Percentiles rank a stretch among this genome's conserved stretches.
Conservation (phyloP, 2,888 invertebrate genomes). For the Apamea sordens region DNA sequence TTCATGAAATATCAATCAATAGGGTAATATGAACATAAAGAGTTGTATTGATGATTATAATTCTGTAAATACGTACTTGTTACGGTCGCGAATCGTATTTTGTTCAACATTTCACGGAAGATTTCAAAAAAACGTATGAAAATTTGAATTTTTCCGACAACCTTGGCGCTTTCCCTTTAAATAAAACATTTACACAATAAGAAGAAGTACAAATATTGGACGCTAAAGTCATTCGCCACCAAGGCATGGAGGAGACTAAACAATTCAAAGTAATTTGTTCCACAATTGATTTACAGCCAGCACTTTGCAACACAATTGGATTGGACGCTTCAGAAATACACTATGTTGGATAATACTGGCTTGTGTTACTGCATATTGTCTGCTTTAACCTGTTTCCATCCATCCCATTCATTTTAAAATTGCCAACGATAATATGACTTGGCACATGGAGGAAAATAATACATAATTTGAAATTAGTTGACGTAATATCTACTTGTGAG, state of each 20-base stretch:
- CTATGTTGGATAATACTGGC: slow-evolving; percentile 29
- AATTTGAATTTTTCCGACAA: no score
- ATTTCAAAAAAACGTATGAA: no score
- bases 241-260: slow-evolving; percentile 7
- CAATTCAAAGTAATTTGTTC: slow-evolving; percentile 33
- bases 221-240: slow-evolving; percentile 6
- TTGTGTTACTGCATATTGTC: slow-evolving; percentile 28
- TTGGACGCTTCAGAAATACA: slow-evolving; percentile 21
- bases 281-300: slow-evolving; percentile 26
- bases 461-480: slow-evolving; percentile 5
- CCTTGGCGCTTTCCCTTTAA: background rate
- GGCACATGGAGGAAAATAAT: slow-evolving; percentile 9
- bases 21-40: no score
- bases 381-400: slow-evolving; percentile 26
- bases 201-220: background rate
- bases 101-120: no score
- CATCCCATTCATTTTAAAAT: slow-evolving; percentile 28
- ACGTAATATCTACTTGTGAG: slow-evolving; percentile 11
- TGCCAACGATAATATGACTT: slow-evolving; percentile 11
- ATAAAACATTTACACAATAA: background rate
- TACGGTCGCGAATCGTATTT: no score
- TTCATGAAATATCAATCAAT: no score
- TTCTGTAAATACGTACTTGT: no score
- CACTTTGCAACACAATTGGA: slow-evolving; percentile 23
- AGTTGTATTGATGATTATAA: no score